Evolutionary conservation across 2,797 vertebrate genomes (phyloP).

Genomic region (Macrochelys suwanniensis): DNA sequence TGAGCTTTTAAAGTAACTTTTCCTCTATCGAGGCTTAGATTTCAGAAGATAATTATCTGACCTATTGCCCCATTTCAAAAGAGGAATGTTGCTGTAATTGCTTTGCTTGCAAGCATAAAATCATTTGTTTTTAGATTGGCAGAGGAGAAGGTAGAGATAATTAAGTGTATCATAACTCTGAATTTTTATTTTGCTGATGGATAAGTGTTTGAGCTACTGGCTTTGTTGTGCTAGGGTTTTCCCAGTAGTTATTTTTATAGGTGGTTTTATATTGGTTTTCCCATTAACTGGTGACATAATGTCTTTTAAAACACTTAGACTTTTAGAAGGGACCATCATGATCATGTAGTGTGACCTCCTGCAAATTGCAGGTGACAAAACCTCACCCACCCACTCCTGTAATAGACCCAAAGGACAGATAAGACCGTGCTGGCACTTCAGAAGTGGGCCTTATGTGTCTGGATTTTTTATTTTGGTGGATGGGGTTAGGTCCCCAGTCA

Average conservation of each 20-base stretch:
- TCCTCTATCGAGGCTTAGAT: neutral
- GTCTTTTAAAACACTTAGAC: neutral
- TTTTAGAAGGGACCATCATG: neutral
- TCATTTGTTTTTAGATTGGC: neutral
- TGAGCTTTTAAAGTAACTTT: neutral
- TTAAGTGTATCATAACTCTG: neutral
- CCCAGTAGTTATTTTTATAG: neutral
- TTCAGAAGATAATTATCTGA: slow-evolving; percentile 1
- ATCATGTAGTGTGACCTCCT: neutral
- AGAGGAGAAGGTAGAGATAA: neutral
- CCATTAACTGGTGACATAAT: neutral
- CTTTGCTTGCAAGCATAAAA: neutral
- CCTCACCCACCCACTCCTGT: neutral
- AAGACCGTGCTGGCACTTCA: neutral
- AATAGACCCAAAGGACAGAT: neutral
- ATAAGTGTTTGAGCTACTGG: neutral
- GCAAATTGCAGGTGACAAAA: neutral
- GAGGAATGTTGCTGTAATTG: neutral
- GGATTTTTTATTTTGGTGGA: too few relatives aligned
- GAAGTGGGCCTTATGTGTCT: too few relatives aligned
- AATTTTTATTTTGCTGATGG: neutral
- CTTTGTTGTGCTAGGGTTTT: neutral
- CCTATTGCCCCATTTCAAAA: neutral
- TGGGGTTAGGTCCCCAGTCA: too few relatives aligned
- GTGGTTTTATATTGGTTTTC: neutral